Conservation (phyloP, 92 coral and sea anemone genomes). For the Blastomussa wellsi region DNA sequence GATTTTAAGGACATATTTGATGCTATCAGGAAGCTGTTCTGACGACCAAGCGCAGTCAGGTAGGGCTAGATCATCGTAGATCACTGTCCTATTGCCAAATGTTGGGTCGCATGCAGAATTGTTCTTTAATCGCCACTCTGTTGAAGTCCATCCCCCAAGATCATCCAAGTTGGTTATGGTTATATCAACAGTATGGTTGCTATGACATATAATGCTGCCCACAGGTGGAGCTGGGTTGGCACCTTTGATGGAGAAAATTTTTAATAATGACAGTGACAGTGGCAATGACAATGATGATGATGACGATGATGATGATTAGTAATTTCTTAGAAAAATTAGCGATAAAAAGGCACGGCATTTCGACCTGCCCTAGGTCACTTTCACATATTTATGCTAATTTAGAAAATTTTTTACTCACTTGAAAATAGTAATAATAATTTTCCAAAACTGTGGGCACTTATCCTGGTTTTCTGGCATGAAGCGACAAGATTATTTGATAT, state of each 20-base stretch:
- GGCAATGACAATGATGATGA: too few relatives aligned
- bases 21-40: not conserved
- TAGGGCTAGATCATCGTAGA: not conserved
- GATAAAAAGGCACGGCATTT: too few relatives aligned
- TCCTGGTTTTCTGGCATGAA: too few relatives aligned
- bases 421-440: too few relatives aligned
- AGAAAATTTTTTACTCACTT: not conserved
- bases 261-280: too few relatives aligned
- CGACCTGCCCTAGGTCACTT: too few relatives aligned
- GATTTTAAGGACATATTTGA: constrained; percentile 8
- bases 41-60: not conserved
- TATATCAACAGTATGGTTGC: not conserved
- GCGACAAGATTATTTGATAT: too few relatives aligned
- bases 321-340: too few relatives aligned
- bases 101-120: not conserved
- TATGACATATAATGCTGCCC: not conserved
- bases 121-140: constrained; percentile 1
- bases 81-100: not conserved
- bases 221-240: not conserved
- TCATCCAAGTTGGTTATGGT: not conserved
- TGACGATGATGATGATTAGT: too few relatives aligned
- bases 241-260: not conserved
- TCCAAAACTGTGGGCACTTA: too few relatives aligned
- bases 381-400: too few relatives aligned
- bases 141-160: not conserved